A percentile compares a stretch with the other conserved stretches of the same genome.
phyloP scores from a whole-genome alignment of 2,797 vertebrate genomes.

The Gymnothorax javanicus region DNA sequence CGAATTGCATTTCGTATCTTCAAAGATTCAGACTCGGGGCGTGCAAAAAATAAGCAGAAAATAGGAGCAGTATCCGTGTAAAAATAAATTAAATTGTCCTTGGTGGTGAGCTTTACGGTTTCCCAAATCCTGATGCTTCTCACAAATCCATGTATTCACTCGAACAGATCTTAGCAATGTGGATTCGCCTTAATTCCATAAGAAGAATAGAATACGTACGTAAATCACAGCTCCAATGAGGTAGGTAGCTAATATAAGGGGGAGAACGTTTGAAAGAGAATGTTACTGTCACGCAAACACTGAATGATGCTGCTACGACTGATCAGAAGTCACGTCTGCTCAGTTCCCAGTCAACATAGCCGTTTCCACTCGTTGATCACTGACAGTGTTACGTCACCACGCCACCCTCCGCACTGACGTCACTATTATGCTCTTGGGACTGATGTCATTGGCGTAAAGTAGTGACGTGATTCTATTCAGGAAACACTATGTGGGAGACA shows the following conservation, averaged over 20 bases:
- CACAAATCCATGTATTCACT: slow-evolving; percentile 31
- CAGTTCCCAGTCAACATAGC: slow-evolving; percentile 54
- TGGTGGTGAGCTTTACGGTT: slow-evolving; percentile 42
- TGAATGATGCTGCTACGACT: slow-evolving; percentile 18
- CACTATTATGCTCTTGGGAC: slow-evolving; percentile 58
- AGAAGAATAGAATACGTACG: neutral
- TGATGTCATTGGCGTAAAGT: slow-evolving; percentile 75
- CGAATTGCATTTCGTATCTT: slow-evolving; percentile 43
- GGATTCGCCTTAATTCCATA: slow-evolving; percentile 16
- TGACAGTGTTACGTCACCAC: slow-evolving; percentile 80
- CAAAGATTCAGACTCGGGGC: neutral
- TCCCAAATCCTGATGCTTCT: slow-evolving; percentile 38
- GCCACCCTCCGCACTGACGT: slow-evolving; percentile 72
- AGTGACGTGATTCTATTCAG: slow-evolving; percentile 70
- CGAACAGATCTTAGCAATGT: slow-evolving; percentile 24
- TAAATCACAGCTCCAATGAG: neutral
- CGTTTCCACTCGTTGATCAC: slow-evolving; percentile 71
- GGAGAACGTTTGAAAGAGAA: slow-evolving; percentile 25
- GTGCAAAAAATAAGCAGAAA: neutral
- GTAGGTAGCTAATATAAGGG: slow-evolving; percentile 7
- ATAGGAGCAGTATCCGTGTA: slow-evolving; percentile 1
- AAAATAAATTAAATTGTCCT: slow-evolving; percentile 37
- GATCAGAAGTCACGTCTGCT: slow-evolving; percentile 39
- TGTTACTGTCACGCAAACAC: neutral
- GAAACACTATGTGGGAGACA: slow-evolving; percentile 72